These are phyloP conservation scores for Mesorhabditis sp. DNA, from an alignment of 2,888 invertebrate genomes.

Conservation along the genomic window DNA sequence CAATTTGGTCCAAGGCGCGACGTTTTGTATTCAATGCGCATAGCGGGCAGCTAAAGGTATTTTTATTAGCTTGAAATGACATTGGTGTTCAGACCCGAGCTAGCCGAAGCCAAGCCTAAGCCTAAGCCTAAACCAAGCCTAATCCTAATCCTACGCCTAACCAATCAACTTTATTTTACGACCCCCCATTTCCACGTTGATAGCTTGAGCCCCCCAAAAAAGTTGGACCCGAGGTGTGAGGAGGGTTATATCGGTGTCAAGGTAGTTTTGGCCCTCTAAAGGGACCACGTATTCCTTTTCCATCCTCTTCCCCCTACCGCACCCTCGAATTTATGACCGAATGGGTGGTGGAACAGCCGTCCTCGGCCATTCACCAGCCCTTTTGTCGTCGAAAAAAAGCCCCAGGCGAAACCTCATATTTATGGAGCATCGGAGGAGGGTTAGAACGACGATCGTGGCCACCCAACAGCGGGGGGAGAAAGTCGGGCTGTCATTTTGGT, in stretches of 20 bases:
- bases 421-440: too few relatives aligned
- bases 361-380: neutral
- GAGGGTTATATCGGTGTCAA: neutral
- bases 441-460: too few relatives aligned
- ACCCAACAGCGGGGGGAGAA: too few relatives aligned
- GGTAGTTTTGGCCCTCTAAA: too few relatives aligned
- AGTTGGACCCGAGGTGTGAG: too few relatives aligned
- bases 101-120: too few relatives aligned
- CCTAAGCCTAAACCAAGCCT: too few relatives aligned
- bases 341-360: slow-evolving; percentile 8
- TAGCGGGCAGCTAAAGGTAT: slow-evolving; percentile 41
- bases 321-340: slow-evolving; percentile 9
- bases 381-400: neutral
- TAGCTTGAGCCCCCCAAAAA: too few relatives aligned
- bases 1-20: slow-evolving; percentile 53
- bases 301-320: neutral
- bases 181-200: too few relatives aligned
- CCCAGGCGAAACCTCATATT: too few relatives aligned
- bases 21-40: slow-evolving; percentile 54
- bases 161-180: neutral
- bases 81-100: neutral
- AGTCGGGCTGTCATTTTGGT: neutral
- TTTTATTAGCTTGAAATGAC: neutral
- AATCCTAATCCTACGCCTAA: too few relatives aligned
- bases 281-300: too few relatives aligned